Conservation (phyloP, 2,797 vertebrate genomes). For the Erpetoichthys calabaricus region DNA sequence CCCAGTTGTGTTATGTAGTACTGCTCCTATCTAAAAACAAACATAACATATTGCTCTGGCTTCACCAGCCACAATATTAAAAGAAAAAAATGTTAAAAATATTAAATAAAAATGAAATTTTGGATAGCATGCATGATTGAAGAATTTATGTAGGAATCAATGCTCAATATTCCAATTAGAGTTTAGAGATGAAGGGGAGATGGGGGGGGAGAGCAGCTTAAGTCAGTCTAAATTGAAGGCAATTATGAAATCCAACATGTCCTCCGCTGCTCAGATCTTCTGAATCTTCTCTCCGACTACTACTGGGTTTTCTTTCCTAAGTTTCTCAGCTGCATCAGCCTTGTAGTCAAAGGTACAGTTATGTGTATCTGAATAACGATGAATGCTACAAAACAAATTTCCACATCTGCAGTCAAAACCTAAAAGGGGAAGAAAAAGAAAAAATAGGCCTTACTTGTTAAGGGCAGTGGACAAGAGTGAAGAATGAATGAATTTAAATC, state of each 20-base stretch:
- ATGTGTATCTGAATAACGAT: slow-evolving; percentile 77
- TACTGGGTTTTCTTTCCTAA: slow-evolving; percentile 82
- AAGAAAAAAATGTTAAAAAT: slow-evolving; percentile 42
- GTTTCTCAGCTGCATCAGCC: slow-evolving; percentile 75
- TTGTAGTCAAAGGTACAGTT: slow-evolving; percentile 79
- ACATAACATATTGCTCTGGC: slow-evolving; percentile 48
- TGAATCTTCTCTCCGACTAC: slow-evolving; percentile 75
- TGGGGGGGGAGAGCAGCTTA: slow-evolving; percentile 44
- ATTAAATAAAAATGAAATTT: slow-evolving; percentile 51
- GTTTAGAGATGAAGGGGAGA: slow-evolving; percentile 38
- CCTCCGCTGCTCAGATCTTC: slow-evolving; percentile 59
- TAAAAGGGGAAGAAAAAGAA: slow-evolving; percentile 25
- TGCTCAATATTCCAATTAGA: slow-evolving; percentile 25
- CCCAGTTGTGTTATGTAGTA: slow-evolving; percentile 46
- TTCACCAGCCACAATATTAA: slow-evolving; percentile 43
- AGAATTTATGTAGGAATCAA: slow-evolving; percentile 45
- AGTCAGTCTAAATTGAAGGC: slow-evolving; percentile 54
- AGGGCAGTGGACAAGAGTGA: slow-evolving; percentile 9
- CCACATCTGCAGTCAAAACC: slow-evolving; percentile 77
- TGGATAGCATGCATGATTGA: slow-evolving; percentile 62
- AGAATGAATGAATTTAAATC: slow-evolving; percentile 2
- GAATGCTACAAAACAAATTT: slow-evolving; percentile 65
- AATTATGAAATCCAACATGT: slow-evolving; percentile 24
- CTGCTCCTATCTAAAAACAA: slow-evolving; percentile 55
- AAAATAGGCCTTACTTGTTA: slow-evolving; percentile 1